Base-by-base conservation (phyloP, 2,888 invertebrate species). In the Galeruca laticollis region DNA sequence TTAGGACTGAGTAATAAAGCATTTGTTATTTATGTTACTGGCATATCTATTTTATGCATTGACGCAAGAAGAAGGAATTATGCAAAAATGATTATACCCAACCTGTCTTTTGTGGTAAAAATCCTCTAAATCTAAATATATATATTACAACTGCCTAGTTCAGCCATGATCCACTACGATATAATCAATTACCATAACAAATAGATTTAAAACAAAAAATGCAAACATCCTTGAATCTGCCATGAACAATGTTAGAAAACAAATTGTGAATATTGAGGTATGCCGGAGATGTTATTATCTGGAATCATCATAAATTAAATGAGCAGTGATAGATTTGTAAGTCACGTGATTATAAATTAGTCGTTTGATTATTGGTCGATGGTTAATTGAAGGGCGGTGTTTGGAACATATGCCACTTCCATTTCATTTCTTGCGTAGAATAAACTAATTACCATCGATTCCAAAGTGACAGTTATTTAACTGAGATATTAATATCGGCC, bases 261-360 rank as follows among this genome's bases (percentile, higher is more conserved):
- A 71, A 71, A 71, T 70, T 62, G 68, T 60, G 66, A 71, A 71
- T 70, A 74, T 57, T 62, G 72, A 64, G 59, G 71, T 62, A 77
- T 77, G 72, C 75, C 37, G 15, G 35, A 64, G 64, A 57, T 64
- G 73, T 75, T 78, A 78, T 77, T 79, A 76, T 76, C 75, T 74
- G 74, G 72, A 75, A 77, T 74, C 69, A 63, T 71, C 75, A 77
- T 79, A 79, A 78, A 79, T 79, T 77, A 78, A 69, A 68, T 68
- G 64, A 70, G 73, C 75, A 71, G 69, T 73, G 72, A 69, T 72
- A 73, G 73, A 79, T 77, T 74, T 73, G 73, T 75, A 60, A 57
- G 65, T 73, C 75, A 76, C 73, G 74, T 75, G 75, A 70, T 67
- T 52, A 35, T 21, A 52, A 62, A 52, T 51, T 69, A 68, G 63